Evolutionary conservation across 2,888 invertebrate species (phyloP), one percentile per base, ranked within the genome.

Genomic region (Allophyes oxyacanthae): DNA sequence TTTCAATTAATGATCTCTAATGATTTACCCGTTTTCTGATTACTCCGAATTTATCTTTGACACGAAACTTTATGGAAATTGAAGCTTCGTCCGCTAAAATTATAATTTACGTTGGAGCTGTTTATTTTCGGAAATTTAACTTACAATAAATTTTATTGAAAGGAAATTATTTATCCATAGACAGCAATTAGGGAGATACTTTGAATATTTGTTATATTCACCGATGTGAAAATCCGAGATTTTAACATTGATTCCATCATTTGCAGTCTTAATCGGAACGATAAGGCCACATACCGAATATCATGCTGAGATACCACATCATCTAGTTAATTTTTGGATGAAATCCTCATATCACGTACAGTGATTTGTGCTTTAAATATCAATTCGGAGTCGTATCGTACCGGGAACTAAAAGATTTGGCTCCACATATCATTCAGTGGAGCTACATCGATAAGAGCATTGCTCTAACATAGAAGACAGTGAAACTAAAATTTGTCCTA

Each of bases 91-190:
- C 15, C 28, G 56, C 43, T 65, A 44, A 54, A 69, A 56, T 67
- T 64, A 41, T 60, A 69, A 67, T 65, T 69, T 66, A 54, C 57
- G 36, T 34, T 46, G 36, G 34, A 59, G 38, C 44, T 52, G 52
- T 48, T 55, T 69, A 62, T 58, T 73, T 55, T 52, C 48, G 44
- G 52, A 64, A 64, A 56, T 60, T 64, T 61, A 50, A 59, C 61
- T 71, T 58, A 55, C 53, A 61, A 68, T 64, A 56, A 72, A 68
- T 55, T 68, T 68, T 51, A 72, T 67, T 71, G 53, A 60, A 63
- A 54, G 57, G 60, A 61, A 64, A 62, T 74, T 55, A 68, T 68
- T 73, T 54, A 57, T 48, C 49, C 51, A 45, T 67, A 64, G 60
- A 55, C 59, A 57, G 61, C 64, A 74, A 73, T 74, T 74, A 67